Percentiles rank a stretch among this genome's conserved stretches.
Conservation (phyloP, 2,888 invertebrate genomes). For the Hirudinaria manillensis region DNA sequence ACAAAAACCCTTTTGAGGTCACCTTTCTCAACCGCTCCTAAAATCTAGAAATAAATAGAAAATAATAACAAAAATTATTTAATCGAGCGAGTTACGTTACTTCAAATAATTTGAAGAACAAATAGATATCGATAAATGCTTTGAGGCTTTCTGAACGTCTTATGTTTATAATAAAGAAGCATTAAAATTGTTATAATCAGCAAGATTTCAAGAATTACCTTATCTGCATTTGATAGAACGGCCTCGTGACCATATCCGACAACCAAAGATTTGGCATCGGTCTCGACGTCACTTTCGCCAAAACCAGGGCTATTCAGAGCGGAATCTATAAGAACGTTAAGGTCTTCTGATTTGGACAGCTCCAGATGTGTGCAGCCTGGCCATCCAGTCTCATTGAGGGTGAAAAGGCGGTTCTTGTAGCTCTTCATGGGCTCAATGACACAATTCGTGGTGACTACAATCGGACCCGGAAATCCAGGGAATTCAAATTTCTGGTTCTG, state of each 20-base stretch:
- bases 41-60: slow-evolving; percentile 40
- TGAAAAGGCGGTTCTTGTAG: slow-evolving; percentile 43
- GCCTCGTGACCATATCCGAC: slow-evolving; percentile 43
- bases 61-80: background rate
- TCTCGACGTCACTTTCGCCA: slow-evolving; percentile 19
- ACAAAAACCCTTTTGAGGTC: slow-evolving; percentile 43
- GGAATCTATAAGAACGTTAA: slow-evolving; percentile 23
- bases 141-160: background rate
- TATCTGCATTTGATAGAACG: slow-evolving; percentile 40
- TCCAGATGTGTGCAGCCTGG: slow-evolving; percentile 35
- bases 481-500: slow-evolving; percentile 44
- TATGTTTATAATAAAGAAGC: background rate
- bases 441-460: slow-evolving; percentile 44
- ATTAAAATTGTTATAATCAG: background rate
- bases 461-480: slow-evolving; percentile 42
- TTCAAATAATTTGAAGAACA: background rate
- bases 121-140: background rate
- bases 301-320: slow-evolving; percentile 26
- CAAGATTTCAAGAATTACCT: slow-evolving; percentile 33
- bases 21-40: slow-evolving; percentile 41
- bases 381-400: slow-evolving; percentile 43
- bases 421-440: slow-evolving; percentile 42
- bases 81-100: background rate
- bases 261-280: slow-evolving; percentile 18
- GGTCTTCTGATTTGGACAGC: slow-evolving; percentile 18